Conservation (phyloP, 1,140 invertebrate genomes). For the Neotoxoptera formosana region DNA sequence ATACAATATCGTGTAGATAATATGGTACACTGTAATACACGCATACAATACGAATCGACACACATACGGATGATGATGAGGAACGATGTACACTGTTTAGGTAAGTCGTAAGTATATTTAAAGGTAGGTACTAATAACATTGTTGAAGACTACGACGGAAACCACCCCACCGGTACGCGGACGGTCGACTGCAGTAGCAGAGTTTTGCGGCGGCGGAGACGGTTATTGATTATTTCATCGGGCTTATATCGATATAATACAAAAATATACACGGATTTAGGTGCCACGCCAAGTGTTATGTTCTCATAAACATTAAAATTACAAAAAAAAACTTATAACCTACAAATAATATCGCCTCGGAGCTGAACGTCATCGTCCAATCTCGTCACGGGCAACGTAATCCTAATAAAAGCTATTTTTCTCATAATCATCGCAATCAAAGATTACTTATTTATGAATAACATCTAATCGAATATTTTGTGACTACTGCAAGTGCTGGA, state of each 20-base stretch:
- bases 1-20: not conserved
- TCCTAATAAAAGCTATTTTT: not conserved
- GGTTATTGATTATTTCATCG: not conserved
- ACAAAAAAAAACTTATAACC: not conserved
- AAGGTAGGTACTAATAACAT: not conserved
- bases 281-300: too few species aligned
- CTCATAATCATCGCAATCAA: too few species aligned
- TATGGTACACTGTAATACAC: not conserved
- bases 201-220: not conserved
- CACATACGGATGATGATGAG: not conserved
- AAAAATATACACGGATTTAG: not conserved
- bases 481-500: too few species aligned
- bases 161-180: not conserved
- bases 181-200: not conserved
- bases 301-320: too few species aligned
- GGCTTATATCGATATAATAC: not conserved
- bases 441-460: too few species aligned
- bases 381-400: too few species aligned
- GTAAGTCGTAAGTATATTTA: too few species aligned
- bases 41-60: conserved; percentile 6
- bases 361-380: too few species aligned
- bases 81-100: not conserved
- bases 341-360: too few species aligned
- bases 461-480: too few species aligned
- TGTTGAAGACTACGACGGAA: not conserved